phyloP scores from a whole-genome alignment of 2,888 invertebrate genomes.

The Phortica magna region DNA sequence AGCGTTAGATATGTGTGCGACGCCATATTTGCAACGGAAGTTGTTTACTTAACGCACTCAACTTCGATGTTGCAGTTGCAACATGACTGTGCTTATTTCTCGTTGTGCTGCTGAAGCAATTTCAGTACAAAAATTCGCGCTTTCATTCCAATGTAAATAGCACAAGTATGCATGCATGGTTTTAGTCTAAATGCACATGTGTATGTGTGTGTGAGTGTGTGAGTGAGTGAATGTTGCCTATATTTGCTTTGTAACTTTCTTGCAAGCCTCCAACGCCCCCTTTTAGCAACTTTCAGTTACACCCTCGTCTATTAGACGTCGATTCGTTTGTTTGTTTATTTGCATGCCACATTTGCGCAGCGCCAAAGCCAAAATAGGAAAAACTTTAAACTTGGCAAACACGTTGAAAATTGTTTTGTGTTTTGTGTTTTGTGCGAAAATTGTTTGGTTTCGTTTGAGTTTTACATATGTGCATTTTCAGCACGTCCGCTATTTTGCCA shows the following conservation, averaged over 20 bases:
- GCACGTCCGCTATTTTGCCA: conserved; percentile 7
- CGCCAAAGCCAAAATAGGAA: neutral
- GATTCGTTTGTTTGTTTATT: conserved; percentile 4
- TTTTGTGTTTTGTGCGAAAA: neutral
- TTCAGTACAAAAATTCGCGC: conserved; percentile 13
- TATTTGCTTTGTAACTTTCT: neutral
- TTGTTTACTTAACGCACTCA: neutral
- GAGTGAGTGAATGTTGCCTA: conserved; percentile 10
- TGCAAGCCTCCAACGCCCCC: too few species aligned
- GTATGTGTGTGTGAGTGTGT: conserved; percentile 10
- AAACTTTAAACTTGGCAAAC: conserved; percentile 6
- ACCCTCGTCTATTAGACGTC: neutral
- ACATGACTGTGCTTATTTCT: conserved; percentile 1
- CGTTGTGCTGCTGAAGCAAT: conserved; percentile 5
- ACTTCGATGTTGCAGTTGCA: neutral
- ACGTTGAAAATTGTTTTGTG: conserved; percentile 22
- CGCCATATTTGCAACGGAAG: neutral
- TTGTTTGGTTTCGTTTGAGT: conserved; percentile 7
- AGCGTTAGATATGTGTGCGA: neutral
- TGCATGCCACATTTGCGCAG: conserved; percentile 2
- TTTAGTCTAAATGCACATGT: neutral
- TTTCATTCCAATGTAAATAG: conserved; percentile 22
- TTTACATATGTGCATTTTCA: neutral
- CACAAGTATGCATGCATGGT: conserved; percentile 1
- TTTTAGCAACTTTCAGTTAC: too few species aligned